Evolutionary conservation across 1,140 invertebrate species (phyloP).

Genomic region (Zaprionus nigranus): DNA sequence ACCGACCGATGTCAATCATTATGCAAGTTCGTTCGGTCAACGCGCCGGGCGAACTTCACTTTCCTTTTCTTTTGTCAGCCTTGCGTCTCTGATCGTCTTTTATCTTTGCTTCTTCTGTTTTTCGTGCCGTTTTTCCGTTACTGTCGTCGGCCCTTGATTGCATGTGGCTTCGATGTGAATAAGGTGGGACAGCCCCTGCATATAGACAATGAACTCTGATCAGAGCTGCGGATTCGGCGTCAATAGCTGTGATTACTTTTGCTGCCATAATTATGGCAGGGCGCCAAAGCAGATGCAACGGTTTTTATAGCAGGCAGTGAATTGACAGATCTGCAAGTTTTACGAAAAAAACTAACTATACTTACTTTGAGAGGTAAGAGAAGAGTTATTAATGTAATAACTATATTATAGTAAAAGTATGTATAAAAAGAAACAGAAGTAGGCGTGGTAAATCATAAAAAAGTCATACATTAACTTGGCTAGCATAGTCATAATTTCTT

Average conservation of each 20-base stretch:
- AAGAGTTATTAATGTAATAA: not conserved
- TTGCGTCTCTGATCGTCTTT: constrained; percentile 14
- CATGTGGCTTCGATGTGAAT: constrained; percentile 14
- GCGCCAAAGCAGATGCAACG: not conserved
- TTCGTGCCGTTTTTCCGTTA: constrained; percentile 55
- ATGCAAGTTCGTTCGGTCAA: constrained; percentile 76
- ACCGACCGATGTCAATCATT: constrained; percentile 71
- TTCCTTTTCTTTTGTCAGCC: constrained; percentile 78
- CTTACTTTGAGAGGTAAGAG: not conserved
- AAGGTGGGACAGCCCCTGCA: constrained; percentile 5
- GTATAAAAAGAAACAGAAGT: not conserved
- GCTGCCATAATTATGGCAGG: constrained; percentile 17
- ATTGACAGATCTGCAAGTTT: not conserved
- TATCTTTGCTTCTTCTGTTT: constrained; percentile 23
- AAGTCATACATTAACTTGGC: not conserved
- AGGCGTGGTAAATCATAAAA: not conserved
- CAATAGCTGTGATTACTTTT: constrained; percentile 25
- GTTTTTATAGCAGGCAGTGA: not conserved
- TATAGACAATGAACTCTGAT: constrained; percentile 66
- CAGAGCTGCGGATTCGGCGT: constrained; percentile 17
- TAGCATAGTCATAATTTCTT: not conserved
- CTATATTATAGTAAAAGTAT: not conserved
- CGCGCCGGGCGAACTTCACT: constrained; percentile 66
- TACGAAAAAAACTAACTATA: not conserved
- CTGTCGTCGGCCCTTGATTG: constrained; percentile 61